These are phyloP conservation scores for Conistra vaccinii DNA, from an alignment of 2,888 invertebrate genomes.

Conservation along the genomic window DNA sequence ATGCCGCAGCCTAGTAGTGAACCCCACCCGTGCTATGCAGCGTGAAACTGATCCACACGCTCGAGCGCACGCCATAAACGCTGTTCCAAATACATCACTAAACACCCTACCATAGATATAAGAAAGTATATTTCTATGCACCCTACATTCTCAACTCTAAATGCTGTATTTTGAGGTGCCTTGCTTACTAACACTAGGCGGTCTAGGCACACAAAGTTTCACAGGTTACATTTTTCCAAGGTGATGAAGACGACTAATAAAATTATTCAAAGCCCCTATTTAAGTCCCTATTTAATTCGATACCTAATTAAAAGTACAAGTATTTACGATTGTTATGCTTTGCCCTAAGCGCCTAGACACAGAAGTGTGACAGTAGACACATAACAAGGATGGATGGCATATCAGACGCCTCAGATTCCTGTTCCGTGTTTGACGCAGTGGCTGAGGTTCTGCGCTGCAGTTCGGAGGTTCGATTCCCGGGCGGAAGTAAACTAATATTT, in stretches of 20 bases:
- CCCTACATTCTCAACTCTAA: slow-evolving; percentile 1
- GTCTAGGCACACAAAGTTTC: not conserved
- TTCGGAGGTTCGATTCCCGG: slow-evolving; percentile 2
- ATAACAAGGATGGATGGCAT: not conserved
- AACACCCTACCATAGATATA: no score
- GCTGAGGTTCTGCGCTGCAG: not conserved
- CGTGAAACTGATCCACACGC: slow-evolving; percentile 32
- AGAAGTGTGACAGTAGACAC: no score
- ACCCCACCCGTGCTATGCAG: slow-evolving; percentile 12
- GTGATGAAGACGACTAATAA: not conserved
- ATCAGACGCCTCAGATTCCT: not conserved
- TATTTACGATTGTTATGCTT: not conserved
- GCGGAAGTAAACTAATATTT: not conserved
- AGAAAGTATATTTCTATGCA: no score
- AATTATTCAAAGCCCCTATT: not conserved
- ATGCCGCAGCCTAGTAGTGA: not conserved
- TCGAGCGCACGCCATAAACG: slow-evolving; percentile 15
- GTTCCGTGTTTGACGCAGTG: not conserved
- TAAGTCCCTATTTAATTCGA: not conserved
- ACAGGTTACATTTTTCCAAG: not conserved
- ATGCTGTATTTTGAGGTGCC: not conserved
- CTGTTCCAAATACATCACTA: not conserved
- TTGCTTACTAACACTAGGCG: not conserved
- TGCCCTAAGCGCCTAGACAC: not conserved
- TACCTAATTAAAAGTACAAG: not conserved